Base-by-base conservation (phyloP, 2,888 invertebrate genomes). In the Stictocephala bisonia region DNA sequence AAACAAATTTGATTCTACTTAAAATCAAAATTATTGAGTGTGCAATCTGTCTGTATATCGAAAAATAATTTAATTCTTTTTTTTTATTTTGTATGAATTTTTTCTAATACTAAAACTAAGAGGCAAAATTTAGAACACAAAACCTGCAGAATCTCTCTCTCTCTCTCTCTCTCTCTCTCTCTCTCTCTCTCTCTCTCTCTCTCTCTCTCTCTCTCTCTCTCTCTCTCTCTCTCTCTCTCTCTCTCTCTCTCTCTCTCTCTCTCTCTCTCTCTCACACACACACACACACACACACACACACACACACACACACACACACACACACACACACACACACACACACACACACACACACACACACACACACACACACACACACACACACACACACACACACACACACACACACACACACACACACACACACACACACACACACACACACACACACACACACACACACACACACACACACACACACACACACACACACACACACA, bases 231-330 rank as follows among this genome's bases (percentile, higher is more conserved):
- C 50, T 48, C 50, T 48, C 50, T 48, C 50, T 48, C 50, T 48
- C 50, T 48, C 50, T 48, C 50, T 48, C 50, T 48, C 50, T 48
- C 50, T 48, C 50, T 48, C 50, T 48, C 50, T 48, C 50, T 48
- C 50, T 48, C 50, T 15, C 50, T 15, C 50, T 15, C 50, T 15
- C 50, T 15, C 50, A 11, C 50, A 11, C 50, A 11, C 50, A 11
- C 50, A 11, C 18, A 11, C 50, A 11, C 50, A 48, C 50, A 15
- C 50, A 48, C 50, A 48, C 50, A 48, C 50, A 48, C 50, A 48
- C 50, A 48, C 50, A 48, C 50, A 48, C 50, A 48, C 50, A 15
- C 50, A 48, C 50, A 48, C 50, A 48, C 50, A 48, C 50, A 48
- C 50, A 48, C 50, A 9, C 50, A 48, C 50, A 15, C 50, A 48